Evolutionary conservation across 2,797 vertebrate genomes (phyloP), one percentile per base, ranked within the genome.

Genomic region (Bradypus variegatus): DNA sequence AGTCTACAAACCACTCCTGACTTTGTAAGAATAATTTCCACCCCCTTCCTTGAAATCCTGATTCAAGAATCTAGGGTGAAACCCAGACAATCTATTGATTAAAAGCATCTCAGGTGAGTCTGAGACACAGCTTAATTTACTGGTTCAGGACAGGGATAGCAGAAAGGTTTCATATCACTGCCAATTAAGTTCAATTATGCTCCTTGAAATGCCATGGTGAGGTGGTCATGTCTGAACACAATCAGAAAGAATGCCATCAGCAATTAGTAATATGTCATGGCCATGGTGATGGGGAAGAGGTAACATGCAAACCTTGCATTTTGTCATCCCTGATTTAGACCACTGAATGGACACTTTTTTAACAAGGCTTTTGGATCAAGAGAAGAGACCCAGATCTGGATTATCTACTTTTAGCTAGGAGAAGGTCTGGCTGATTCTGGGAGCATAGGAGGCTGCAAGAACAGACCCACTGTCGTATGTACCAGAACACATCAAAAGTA

Each of bases 11-110:
- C 21, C 75, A 88, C 4, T 33, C 27, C 19, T 83, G 36, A 69
- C n/a, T 89, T 55, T 33, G 1, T 76, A 86, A 89, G 38, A 89
- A 94, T 84, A 5, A 65, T 55, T 95, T 92, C 72, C 89, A 88
- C 69, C 3, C 79, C 69, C 82, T 80, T 88, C 45, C 83, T 55
- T 36, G 77, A 93, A 93, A 95, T 86, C 45, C 89, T 88, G 48
- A 93, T 82, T 82, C 82, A 93, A 65, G 33, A 91, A 29, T 64
- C 36, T 78, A 77, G 12, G 3, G 50, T 79, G 14, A 94, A 92
- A 89, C 38, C 45, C 36, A 86, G 9, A 16, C 8, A 88, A 60
- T 89, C 45, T 75, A 85, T 58, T 91, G 67, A 92, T 75, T 91
- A 92, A 84, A 95, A 93, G 45, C 86, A 72, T 77, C 50, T 77